phyloP scores from a whole-genome alignment of 2,888 invertebrate genomes.

The Dryocosmus kuriphilus region DNA sequence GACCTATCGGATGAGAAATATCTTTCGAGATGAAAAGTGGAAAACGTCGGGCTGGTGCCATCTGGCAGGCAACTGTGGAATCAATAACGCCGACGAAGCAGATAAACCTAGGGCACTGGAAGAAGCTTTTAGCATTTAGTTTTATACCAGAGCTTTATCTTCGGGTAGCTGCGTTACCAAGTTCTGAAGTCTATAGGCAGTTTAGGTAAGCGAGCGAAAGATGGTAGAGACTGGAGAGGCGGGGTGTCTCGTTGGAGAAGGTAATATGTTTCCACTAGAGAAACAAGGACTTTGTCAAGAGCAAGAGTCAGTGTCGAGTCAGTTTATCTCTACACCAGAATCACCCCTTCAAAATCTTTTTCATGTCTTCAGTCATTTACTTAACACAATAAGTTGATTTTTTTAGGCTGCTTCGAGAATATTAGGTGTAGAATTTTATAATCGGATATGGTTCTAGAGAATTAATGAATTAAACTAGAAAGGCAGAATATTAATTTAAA shows the following conservation, averaged over 20 bases:
- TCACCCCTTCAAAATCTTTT: background rate
- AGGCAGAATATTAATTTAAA: background rate
- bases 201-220: background rate
- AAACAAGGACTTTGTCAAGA: conserved; percentile 46
- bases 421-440: background rate
- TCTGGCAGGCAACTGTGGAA: conserved; percentile 24
- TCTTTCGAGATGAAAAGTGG: background rate
- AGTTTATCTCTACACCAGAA: conserved; percentile 8
- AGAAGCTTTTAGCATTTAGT: conserved; percentile 34
- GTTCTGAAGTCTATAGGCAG: conserved; percentile 41
- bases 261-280: conserved; percentile 48
- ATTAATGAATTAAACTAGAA: too few relatives aligned
- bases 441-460: too few relatives aligned
- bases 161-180: conserved; percentile 58
- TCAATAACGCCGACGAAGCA: conserved; percentile 29
- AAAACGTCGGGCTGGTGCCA: conserved; percentile 24
- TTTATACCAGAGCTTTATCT: conserved; percentile 45
- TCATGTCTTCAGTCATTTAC: background rate
- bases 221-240: conserved; percentile 18
- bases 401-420: background rate
- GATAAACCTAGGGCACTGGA: conserved; percentile 1
- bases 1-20: background rate
- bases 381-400: too few relatives aligned
- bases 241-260: conserved; percentile 3
- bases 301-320: conserved; percentile 40